Evolutionary conservation across 2,888 invertebrate species (phyloP).

Genomic region (Xiphydria camelus): DNA sequence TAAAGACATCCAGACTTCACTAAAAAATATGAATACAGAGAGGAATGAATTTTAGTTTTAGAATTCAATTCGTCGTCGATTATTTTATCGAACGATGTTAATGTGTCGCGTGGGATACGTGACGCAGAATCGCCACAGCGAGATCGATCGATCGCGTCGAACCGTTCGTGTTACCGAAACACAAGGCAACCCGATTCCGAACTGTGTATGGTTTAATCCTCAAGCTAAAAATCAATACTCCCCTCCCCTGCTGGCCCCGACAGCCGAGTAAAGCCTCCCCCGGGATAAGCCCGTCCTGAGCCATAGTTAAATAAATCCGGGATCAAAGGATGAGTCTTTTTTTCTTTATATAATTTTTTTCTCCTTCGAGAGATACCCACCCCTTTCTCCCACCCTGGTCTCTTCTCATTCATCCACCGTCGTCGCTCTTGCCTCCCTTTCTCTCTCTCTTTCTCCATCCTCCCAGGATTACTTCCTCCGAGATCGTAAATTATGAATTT

Average conservation of each 20-base stretch:
- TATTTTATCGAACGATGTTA: too few relatives aligned
- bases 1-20: too few relatives aligned
- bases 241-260: conserved; percentile 40
- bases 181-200: conserved; percentile 21
- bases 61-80: too few relatives aligned
- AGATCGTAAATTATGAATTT: conserved; percentile 54
- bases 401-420: neutral
- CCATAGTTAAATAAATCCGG: conserved; percentile 58
- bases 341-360: conserved; percentile 45
- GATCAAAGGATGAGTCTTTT: conserved; percentile 57
- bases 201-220: conserved; percentile 56
- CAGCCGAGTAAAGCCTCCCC: conserved; percentile 56
- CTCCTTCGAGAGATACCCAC: conserved; percentile 13
- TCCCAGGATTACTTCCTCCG: conserved; percentile 45
- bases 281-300: conserved; percentile 54
- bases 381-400: neutral
- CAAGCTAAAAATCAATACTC: conserved; percentile 57
- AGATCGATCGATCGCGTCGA: conserved; percentile 6
- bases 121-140: too few relatives aligned
- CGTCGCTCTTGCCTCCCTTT: too few relatives aligned
- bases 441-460: conserved; percentile 3
- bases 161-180: conserved; percentile 12
- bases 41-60: too few relatives aligned
- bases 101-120: too few relatives aligned
- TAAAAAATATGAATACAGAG: too few relatives aligned